A percentile compares a stretch with the other conserved stretches of the same genome.
phyloP scores from a whole-genome alignment of 2,797 vertebrate genomes.

The Corythornis leucogaster region DNA sequence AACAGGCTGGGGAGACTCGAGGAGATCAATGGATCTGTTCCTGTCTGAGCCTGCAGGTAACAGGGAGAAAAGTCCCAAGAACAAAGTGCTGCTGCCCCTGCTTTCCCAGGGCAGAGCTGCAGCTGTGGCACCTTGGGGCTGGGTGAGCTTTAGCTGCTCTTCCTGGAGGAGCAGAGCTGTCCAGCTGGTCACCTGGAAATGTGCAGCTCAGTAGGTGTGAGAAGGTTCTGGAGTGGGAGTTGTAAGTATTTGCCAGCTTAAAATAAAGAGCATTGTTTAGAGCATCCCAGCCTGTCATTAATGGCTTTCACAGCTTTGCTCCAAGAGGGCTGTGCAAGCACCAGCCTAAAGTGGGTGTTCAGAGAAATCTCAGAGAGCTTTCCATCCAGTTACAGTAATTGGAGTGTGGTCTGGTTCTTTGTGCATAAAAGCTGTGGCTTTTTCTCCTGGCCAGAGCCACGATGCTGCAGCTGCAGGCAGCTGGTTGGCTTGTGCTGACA shows the following conservation, averaged over 20 bases:
- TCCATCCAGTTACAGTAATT: neutral
- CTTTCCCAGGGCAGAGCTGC: neutral
- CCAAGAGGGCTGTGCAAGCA: neutral
- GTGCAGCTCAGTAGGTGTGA: neutral
- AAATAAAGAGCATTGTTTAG: neutral
- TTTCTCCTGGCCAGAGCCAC: neutral
- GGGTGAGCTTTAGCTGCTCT: neutral
- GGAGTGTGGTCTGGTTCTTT: neutral
- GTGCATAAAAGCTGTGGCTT: neutral
- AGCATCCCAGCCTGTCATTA: neutral
- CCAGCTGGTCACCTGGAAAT: neutral
- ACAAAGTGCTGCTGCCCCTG: accelerated
- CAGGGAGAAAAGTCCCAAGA: neutral
- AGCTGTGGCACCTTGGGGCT: neutral
- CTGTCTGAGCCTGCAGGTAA: neutral
- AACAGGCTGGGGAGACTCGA: neutral
- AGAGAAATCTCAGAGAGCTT: neutral
- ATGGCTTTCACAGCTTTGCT: neutral
- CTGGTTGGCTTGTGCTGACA: neutral
- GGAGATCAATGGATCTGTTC: neutral
- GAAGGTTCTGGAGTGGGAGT: neutral
- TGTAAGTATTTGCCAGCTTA: neutral
- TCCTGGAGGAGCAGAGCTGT: neutral
- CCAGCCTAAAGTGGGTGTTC: neutral
- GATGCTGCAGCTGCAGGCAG: neutral